A percentile compares a stretch with the other conserved stretches of the same genome.
These are phyloP conservation scores for Stenodema calcarata DNA, from an alignment of 2,888 invertebrate genomes.

Conservation along the genomic window DNA sequence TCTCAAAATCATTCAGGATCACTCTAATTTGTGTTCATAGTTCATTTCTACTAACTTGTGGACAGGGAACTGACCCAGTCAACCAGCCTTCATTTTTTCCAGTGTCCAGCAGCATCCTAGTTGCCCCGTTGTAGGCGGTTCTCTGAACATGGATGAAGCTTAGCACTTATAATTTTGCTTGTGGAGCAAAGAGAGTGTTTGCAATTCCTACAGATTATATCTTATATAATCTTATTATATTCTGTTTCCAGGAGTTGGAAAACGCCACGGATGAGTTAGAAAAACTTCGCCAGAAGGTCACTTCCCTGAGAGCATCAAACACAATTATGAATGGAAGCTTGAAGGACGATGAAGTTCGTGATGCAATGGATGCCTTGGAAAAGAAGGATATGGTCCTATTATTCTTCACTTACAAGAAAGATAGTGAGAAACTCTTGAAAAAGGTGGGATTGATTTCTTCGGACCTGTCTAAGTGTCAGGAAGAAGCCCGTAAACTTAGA, in stretches of 20 bases:
- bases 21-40: too few species aligned
- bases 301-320: not conserved
- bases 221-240: too few species aligned
- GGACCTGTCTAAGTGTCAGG: not conserved
- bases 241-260: constrained; percentile 1
- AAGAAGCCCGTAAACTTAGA: not conserved
- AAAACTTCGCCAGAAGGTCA: not conserved
- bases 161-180: too few species aligned
- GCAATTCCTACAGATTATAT: too few species aligned
- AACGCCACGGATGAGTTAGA: not conserved
- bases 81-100: too few species aligned
- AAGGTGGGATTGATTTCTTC: not conserved
- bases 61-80: too few species aligned
- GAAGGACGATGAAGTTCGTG: not conserved
- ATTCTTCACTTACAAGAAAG: constrained; percentile 6
- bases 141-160: too few species aligned
- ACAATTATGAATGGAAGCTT: not conserved
- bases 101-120: too few species aligned
- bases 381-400: not conserved
- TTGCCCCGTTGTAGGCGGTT: too few species aligned
- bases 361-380: not conserved
- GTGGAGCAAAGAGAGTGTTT: too few species aligned
- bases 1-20: too few species aligned
- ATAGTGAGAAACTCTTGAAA: not conserved
- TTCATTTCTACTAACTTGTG: too few species aligned